Base-by-base conservation (phyloP, 2,888 invertebrate genomes). In the Perizoma flavofasciatum region DNA sequence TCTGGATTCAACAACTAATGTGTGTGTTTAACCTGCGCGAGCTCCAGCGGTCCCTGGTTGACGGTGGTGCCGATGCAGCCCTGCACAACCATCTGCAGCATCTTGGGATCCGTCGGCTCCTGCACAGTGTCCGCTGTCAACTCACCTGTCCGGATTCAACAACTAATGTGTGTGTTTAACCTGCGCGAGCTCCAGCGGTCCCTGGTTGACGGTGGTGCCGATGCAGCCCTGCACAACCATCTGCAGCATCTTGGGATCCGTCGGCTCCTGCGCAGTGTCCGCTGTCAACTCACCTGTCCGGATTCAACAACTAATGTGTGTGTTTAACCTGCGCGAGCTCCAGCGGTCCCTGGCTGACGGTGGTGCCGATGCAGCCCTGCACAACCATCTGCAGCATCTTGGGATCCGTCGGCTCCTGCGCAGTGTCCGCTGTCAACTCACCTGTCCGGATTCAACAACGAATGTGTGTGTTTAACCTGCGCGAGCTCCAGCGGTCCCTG, bases 371-470 rank as follows among this genome's bases (percentile, higher is more conserved):
- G 81, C 98, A 98, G 45, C 99, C 99, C 86, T 98, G 99, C 49
- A 99, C 94, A 40, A 99, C 98, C 99, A 99, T 99, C 93, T 99
- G 99, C 68, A 99, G 90, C 88, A 99, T 99, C 93, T 99, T 99
- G 5, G 98, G 95, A 91, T 99, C 99, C 0, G 98, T 96, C 1
- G 99, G 99, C 83, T 98, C 97, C 83, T 98, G 98, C 60, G 94
- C 93, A 0, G 97, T 97, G 0, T 99, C 98, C 5, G 95, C 94
- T 0, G 96, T 96, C 66, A 99, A 89, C 92, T 99, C 95, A 11
- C 89, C 82, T 0, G 95, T 95, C 92, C 92, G 58, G 6, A 52
- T 45, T n/a, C n/a, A n/a, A 37, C 34, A 6, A 58, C 8, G 43
- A 35, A 8, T 11, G 44, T 11, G 44, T 44, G n/a, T n/a, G n/a